These are phyloP conservation scores for Cactoblastis cactorum DNA, from an alignment of 2,888 invertebrate genomes.

Conservation along the genomic window DNA sequence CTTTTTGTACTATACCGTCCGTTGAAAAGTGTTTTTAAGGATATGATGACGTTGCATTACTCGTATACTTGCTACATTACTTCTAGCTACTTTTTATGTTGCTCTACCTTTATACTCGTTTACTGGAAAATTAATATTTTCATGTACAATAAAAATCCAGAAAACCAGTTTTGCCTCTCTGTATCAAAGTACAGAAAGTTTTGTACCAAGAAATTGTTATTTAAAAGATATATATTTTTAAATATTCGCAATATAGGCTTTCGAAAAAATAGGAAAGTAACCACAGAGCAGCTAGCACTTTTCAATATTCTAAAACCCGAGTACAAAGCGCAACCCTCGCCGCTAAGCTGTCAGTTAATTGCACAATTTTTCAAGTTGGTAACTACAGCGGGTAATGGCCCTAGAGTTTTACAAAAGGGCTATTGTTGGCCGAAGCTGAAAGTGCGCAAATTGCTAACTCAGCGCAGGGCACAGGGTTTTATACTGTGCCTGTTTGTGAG, in stretches of 20 bases:
- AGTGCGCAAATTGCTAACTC: slow-evolving; percentile 10
- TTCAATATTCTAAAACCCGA: neutral
- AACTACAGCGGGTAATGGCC: slow-evolving; percentile 2
- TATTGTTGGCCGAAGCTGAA: neutral
- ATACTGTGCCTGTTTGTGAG: neutral
- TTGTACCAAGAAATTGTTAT: no score
- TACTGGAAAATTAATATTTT: no score
- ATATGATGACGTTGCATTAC: neutral
- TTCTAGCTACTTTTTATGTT: neutral
- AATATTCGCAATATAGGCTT: no score
- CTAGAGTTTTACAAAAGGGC: slow-evolving; percentile 6
- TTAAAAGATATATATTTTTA: no score
- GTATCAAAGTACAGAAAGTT: no score
- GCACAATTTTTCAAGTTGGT: slow-evolving; percentile 3
- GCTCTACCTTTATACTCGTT: no score
- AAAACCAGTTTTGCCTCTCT: no score
- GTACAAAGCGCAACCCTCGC: neutral
- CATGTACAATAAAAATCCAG: no score
- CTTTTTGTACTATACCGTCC: neutral
- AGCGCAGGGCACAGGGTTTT: neutral
- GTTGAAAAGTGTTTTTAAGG: slow-evolving; percentile 20
- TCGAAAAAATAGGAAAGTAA: no score
- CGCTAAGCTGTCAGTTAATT: neutral
- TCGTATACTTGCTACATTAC: no score
- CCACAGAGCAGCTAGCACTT: no score